Evolutionary conservation across 1,140 invertebrate genomes (phyloP).

Genomic region (Atta cephalotes): DNA sequence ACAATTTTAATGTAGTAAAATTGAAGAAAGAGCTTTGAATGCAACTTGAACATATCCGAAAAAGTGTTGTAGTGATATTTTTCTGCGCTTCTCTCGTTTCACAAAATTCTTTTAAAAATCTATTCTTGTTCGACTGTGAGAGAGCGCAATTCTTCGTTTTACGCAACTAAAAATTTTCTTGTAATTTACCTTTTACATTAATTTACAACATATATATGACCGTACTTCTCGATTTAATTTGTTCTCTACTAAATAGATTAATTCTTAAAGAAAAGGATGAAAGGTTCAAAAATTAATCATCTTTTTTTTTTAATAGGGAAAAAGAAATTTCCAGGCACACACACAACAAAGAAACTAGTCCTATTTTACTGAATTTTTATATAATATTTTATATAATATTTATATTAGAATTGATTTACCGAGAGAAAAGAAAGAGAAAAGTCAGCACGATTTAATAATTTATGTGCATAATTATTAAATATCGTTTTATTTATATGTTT

Average conservation of each 20-base stretch:
- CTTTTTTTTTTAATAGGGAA: not conserved
- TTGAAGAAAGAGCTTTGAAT: slow-evolving; percentile 22
- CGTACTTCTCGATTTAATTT: not conserved
- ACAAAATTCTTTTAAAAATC: slow-evolving; percentile 17
- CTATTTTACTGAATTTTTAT: slow-evolving; percentile 70
- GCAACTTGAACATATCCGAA: slow-evolving; percentile 7
- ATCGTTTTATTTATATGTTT: slow-evolving; percentile 27
- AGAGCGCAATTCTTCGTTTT: not conserved
- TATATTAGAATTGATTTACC: slow-evolving; percentile 61
- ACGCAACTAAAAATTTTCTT: not conserved
- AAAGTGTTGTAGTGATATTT: slow-evolving; percentile 24
- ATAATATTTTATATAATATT: slow-evolving; percentile 66
- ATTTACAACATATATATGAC: not conserved
- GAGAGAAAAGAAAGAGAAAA: not conserved
- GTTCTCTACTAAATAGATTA: not conserved
- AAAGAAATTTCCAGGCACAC: not conserved
- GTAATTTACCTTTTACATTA: slow-evolving; percentile 16
- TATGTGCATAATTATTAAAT: slow-evolving; percentile 26
- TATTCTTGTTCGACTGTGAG: too few relatives aligned
- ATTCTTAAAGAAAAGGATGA: not conserved
- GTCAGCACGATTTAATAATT: slow-evolving; percentile 36
- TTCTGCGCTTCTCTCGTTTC: not conserved
- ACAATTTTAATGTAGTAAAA: slow-evolving; percentile 52
- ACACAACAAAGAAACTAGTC: slow-evolving; percentile 62
- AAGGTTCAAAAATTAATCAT: not conserved